These are phyloP conservation scores for Nixonia krombeini DNA, from an alignment of 1,140 invertebrate species.

Conservation along the genomic window DNA sequence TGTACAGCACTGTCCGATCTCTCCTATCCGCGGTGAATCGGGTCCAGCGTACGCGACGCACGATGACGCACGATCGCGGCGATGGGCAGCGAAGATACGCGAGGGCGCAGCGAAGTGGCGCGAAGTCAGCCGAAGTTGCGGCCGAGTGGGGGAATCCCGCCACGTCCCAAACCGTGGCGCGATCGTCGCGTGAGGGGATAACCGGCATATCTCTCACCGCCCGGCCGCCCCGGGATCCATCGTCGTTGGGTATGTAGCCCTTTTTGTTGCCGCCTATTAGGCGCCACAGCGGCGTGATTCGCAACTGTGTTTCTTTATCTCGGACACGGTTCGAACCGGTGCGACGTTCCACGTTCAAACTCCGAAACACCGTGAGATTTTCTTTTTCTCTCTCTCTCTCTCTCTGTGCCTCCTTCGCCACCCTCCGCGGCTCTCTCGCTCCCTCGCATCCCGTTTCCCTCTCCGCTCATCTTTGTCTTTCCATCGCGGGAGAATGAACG, in stretches of 20 bases:
- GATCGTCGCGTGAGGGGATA: conserved; percentile 18
- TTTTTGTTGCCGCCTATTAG: conserved; percentile 71
- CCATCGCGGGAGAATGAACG: conserved; percentile 24
- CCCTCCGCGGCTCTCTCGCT: conserved; percentile 6
- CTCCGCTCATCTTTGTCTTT: not conserved
- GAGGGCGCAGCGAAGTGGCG: conserved; percentile 45
- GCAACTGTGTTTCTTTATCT: conserved; percentile 69
- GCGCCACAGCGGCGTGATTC: conserved; percentile 69
- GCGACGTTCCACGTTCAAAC: conserved; percentile 34
- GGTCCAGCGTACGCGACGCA: conserved; percentile 13
- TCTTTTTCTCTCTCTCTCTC: no score
- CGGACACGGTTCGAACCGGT: conserved; percentile 45
- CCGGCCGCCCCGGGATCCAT: conserved; percentile 38
- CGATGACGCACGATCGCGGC: conserved; percentile 3
- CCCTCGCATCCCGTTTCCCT: not conserved
- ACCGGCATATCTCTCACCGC: conserved; percentile 14
- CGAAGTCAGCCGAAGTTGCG: conserved; percentile 56
- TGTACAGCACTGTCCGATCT: conserved; percentile 8
- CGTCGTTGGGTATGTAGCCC: conserved; percentile 41
- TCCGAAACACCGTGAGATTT: conserved; percentile 28
- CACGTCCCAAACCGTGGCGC: conserved; percentile 11
- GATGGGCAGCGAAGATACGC: conserved; percentile 34
- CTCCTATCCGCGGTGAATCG: conserved; percentile 9
- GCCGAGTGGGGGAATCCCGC: conserved; percentile 17
- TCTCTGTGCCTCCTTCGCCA: no score